Percentiles rank a stretch among this genome's conserved stretches.
These are phyloP conservation scores for Poecilus cupreus DNA, from an alignment of 2,888 invertebrate species.

Conservation along the genomic window DNA sequence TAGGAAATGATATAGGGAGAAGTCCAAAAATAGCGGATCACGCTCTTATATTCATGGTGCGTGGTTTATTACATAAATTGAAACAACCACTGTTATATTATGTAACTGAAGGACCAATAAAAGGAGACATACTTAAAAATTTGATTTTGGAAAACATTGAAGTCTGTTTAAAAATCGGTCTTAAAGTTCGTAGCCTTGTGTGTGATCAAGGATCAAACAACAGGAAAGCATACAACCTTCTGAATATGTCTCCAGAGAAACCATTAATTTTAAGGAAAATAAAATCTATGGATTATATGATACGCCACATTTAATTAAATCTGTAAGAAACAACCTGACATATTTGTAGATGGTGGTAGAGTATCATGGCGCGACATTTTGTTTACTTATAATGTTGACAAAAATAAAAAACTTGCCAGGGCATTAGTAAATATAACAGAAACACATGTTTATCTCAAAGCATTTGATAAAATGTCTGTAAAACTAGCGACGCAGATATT, in stretches of 20 bases:
- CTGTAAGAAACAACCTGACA: slow-evolving; percentile 53
- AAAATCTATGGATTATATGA: slow-evolving; percentile 61
- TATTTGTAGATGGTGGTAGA: slow-evolving; percentile 54
- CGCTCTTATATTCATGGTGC: too few species aligned
- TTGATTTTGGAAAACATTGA: slow-evolving; percentile 55
- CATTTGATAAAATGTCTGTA: slow-evolving; percentile 58
- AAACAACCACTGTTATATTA: slow-evolving; percentile 61
- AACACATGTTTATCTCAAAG: slow-evolving; percentile 54
- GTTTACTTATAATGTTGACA: slow-evolving; percentile 51
- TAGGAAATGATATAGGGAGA: too few species aligned
- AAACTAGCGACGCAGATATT: slow-evolving; percentile 17
- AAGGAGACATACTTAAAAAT: slow-evolving; percentile 35
- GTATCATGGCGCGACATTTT: slow-evolving; percentile 11
- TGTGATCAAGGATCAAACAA: slow-evolving; percentile 63
- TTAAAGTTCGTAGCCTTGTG: slow-evolving; percentile 56
- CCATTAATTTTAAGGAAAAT: slow-evolving; percentile 44
- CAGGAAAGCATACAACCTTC: slow-evolving; percentile 46
- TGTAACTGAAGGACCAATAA: slow-evolving; percentile 56
- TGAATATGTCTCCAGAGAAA: slow-evolving; percentile 44
- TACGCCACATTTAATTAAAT: slow-evolving; percentile 62
- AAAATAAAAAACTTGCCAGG: slow-evolving; percentile 12
- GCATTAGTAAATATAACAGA: slow-evolving; percentile 44
- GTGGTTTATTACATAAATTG: too few species aligned
- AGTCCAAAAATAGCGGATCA: too few species aligned
- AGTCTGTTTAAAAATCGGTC: slow-evolving; percentile 43